A percentile compares a stretch with the other conserved stretches of the same genome.
Conservation (phyloP, 2,113 vertebrate genomes). For the Paraplagusia blochii region DNA sequence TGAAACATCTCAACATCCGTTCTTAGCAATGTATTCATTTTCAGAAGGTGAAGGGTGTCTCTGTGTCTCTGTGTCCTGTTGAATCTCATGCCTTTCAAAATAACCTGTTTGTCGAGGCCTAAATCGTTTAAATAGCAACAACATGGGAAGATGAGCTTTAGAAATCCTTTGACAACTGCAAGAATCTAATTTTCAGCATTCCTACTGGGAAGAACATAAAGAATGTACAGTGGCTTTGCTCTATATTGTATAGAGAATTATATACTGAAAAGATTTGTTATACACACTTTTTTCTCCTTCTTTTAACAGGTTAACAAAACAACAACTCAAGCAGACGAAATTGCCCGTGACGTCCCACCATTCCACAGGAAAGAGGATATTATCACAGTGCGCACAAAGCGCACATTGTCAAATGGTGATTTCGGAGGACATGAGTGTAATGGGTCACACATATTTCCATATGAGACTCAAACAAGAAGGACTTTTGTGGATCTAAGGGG, state of each 20-base stretch:
- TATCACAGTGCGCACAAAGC: background rate
- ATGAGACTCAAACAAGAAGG: conserved; percentile 15
- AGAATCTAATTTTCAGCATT: conserved; percentile 5
- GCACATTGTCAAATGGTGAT: conserved; percentile 16
- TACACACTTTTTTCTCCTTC: conserved; percentile 17
- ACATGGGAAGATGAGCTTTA: conserved; percentile 50
- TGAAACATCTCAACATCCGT: too few relatives aligned
- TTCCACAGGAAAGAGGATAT: conserved; percentile 16
- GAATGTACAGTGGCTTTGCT: background rate
- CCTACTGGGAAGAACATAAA: conserved; percentile 7
- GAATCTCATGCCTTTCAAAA: conserved; percentile 35
- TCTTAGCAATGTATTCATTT: conserved; percentile 23
- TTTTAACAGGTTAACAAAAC: conserved; percentile 51
- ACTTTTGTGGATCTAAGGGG: conserved; percentile 9
- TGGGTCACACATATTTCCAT: conserved; percentile 3
- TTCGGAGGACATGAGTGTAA: conserved; percentile 9
- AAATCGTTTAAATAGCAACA: conserved; percentile 30
- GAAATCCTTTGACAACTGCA: conserved; percentile 4
- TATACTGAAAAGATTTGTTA: too few relatives aligned
- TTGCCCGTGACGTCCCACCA: conserved; percentile 8
- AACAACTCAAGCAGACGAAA: conserved; percentile 14
- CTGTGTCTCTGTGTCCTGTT: conserved; percentile 15
- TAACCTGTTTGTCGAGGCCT: conserved; percentile 64
- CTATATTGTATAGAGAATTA: too few relatives aligned
- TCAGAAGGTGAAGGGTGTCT: conserved; percentile 32